These are phyloP conservation scores for Lucilia sericata DNA, from an alignment of 1,140 invertebrate genomes.

Conservation along the genomic window DNA sequence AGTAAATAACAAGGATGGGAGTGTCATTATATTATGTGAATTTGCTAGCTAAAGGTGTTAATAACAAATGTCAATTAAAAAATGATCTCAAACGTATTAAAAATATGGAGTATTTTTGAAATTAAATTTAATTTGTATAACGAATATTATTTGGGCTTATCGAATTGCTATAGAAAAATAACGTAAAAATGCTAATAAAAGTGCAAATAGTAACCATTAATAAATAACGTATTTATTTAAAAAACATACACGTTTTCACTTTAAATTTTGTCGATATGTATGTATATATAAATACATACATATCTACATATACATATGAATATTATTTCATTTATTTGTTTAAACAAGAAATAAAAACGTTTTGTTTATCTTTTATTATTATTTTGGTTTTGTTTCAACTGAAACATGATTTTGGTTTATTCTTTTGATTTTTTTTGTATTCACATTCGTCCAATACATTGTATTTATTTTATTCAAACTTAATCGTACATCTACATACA, in stretches of 20 bases:
- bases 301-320: too few relatives aligned
- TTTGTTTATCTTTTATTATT: not conserved
- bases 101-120: constrained; percentile 16
- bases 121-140: not conserved
- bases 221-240: not conserved
- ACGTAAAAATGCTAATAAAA: not conserved
- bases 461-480: not conserved
- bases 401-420: not conserved
- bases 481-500: not conserved
- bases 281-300: too few relatives aligned
- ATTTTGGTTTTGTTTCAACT: not conserved
- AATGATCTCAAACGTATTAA: not conserved
- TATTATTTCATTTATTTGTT: not conserved
- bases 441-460: not conserved
- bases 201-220: not conserved
- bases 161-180: not conserved
- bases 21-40: not conserved
- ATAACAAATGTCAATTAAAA: not conserved
- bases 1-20: not conserved
- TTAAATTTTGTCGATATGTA: not conserved
- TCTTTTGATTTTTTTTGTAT: too few relatives aligned
- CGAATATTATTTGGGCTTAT: not conserved
- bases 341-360: not conserved
- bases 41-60: not conserved
- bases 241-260: constrained; percentile 13